phyloP scores from a whole-genome alignment of 2,888 invertebrate genomes.

The Heliconius ismenius region DNA sequence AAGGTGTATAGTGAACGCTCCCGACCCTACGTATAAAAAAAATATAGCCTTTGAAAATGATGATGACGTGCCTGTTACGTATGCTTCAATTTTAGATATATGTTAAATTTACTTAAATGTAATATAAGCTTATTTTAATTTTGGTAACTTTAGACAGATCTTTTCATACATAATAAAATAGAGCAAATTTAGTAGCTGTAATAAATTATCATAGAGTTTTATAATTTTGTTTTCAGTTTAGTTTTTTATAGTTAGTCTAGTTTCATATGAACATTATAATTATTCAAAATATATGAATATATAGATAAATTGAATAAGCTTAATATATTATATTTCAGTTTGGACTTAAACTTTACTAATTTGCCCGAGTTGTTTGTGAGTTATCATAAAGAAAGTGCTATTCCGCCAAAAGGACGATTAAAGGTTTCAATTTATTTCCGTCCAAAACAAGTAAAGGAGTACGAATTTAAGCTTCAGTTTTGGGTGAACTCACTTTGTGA shows the following conservation, averaged over 20 bases:
- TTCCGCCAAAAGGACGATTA: constrained; percentile 68
- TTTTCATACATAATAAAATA: too few species aligned
- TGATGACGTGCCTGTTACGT: constrained; percentile 65
- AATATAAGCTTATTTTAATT: too few species aligned
- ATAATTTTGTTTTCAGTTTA: too few species aligned
- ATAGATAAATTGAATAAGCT: background rate
- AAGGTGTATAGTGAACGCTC: constrained; percentile 83
- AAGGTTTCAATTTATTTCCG: constrained; percentile 80
- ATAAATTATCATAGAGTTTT: too few species aligned
- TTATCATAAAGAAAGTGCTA: constrained; percentile 61
- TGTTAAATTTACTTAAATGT: too few species aligned
- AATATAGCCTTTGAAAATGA: constrained; percentile 65
- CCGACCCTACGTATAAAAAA: constrained; percentile 72
- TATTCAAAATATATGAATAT: background rate
- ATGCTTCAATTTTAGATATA: constrained; percentile 40
- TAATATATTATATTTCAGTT: constrained; percentile 57
- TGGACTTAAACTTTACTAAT: constrained; percentile 76
- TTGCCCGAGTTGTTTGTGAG: constrained; percentile 77
- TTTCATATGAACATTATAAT: too few species aligned
- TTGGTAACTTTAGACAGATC: too few species aligned
- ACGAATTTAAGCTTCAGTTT: constrained; percentile 78
- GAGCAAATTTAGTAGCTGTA: too few species aligned
- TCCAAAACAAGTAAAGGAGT: constrained; percentile 76
- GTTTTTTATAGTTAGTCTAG: too few species aligned
- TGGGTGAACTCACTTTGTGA: constrained; percentile 79